Evolutionary conservation across 30 jellyfish, hydroid and myxozoan genomes (phyloP), one percentile per base, ranked within the genome.

Genomic region (Clytia hemisphaerica): DNA sequence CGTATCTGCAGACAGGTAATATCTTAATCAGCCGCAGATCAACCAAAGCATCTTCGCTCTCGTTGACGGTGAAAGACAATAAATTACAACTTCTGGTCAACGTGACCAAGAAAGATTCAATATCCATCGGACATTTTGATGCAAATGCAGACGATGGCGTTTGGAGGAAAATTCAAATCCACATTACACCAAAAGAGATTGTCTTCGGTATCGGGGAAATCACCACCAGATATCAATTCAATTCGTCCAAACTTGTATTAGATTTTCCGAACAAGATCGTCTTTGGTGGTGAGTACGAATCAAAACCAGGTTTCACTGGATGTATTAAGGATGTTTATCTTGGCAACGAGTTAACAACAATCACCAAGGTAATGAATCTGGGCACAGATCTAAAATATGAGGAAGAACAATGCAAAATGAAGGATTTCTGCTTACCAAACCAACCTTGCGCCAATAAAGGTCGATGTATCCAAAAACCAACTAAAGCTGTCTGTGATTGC

Each of bases 401-500:
- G 14, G 78, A 65, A 16, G 26, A 35, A 3, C 18, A 16, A 68
- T 65, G 78, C 15, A 24, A 18, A 7, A 45, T 69, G 75, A 46
- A 46, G 19, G 81, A 69, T 3, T 22, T 69, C 19, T 69, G 81
- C 75, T 69, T 69, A 45, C 81, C 81, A 14, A 45, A 69, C 15
- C 33, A 45, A 33, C 81, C 81, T 26, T 69, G 81, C 38, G 49
- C 46, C 22, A 69, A 69, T 18, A 76, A 35, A 29, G 81, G 81
- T 7, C 74, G 73, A 2, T 69, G 81, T 35, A 4, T 49, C 5
- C 81, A 69, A 35, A 45, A 27, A 19, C 6, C 25, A 32, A 44
- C 33, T 19, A 30, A 18, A 22, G 19, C 24, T 7, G 15, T 12
- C 6, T 69, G 81, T 33, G 48, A 69, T 45, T 69, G 81, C 38